Evolutionary conservation across 1,140 invertebrate genomes (phyloP).

Genomic region (Apis florea): DNA sequence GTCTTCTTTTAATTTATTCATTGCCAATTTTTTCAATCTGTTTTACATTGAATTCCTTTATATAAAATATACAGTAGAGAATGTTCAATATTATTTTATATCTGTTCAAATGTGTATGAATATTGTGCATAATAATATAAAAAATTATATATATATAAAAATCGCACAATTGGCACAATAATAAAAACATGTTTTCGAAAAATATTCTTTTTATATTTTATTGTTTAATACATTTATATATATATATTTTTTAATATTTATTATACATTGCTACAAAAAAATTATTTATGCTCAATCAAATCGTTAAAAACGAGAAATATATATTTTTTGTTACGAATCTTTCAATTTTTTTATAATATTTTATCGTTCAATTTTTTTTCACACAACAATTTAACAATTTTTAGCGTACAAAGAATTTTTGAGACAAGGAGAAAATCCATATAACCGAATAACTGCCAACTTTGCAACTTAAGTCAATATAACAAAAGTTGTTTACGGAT

Average conservation of each 20-base stretch:
- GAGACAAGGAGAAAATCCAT: background rate
- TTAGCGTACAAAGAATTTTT: background rate
- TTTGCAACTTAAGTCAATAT: constrained; percentile 27
- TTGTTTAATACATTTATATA: background rate
- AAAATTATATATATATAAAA: too few species aligned
- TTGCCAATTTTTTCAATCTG: background rate
- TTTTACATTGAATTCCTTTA: background rate
- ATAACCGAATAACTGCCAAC: constrained; percentile 27
- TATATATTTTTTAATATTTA: background rate
- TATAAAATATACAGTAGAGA: background rate
- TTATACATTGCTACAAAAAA: background rate
- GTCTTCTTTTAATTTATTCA: background rate
- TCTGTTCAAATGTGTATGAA: too few species aligned
- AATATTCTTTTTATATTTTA: too few species aligned
- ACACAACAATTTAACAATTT: background rate
- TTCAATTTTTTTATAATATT: background rate
- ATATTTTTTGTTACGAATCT: background rate
- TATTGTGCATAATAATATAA: too few species aligned
- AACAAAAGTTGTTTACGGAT: constrained; percentile 30
- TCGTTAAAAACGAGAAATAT: too few species aligned
- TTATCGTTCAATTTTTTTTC: background rate
- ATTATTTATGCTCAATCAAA: too few species aligned
- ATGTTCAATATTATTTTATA: background rate
- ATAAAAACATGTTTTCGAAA: too few species aligned
- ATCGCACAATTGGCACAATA: too few species aligned